Evolutionary conservation across 2,797 vertebrate genomes (phyloP).

Genomic region (Epinephelus awoara): DNA sequence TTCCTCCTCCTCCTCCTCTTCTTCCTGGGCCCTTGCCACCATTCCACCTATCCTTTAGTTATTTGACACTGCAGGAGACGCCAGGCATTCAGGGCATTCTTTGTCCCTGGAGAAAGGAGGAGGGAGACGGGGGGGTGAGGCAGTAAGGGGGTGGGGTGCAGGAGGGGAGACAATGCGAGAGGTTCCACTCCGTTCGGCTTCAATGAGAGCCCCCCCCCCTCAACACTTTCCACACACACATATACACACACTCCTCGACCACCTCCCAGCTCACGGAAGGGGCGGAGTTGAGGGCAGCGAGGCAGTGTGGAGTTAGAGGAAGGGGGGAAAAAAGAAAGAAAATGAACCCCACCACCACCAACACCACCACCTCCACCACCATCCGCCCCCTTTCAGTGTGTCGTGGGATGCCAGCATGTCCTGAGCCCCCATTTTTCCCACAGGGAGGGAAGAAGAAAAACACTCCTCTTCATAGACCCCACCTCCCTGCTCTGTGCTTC

Average conservation of each 20-base stretch:
- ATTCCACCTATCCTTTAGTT: conserved; percentile 75
- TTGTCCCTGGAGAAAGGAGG: conserved; percentile 77
- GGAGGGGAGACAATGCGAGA: conserved; percentile 73
- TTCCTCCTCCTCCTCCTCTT: conserved; percentile 27
- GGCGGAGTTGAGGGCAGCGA: conserved; percentile 66
- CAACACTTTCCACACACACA: conserved; percentile 38
- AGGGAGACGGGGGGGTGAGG: conserved; percentile 56
- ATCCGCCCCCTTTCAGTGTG: conserved; percentile 53
- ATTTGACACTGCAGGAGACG: conserved; percentile 81
- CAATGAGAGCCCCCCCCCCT: conserved; percentile 63
- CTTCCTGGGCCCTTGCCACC: conserved; percentile 46
- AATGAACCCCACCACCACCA: conserved; percentile 19
- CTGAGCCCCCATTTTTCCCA: conserved; percentile 58
- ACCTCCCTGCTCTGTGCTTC: conserved; percentile 16
- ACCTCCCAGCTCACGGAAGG: conserved; percentile 70
- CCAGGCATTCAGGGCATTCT: conserved; percentile 82
- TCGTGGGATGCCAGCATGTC: conserved; percentile 67
- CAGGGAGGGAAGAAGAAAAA: conserved; percentile 36
- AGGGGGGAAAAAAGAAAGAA: conserved; percentile 43
- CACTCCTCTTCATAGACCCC: conserved; percentile 24
- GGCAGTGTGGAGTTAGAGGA: conserved; percentile 62
- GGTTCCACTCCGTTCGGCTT: conserved; percentile 78
- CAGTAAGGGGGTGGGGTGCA: conserved; percentile 47
- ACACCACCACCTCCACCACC: conserved; percentile 30
- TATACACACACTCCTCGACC: conserved; percentile 49